Evolutionary conservation across 1,140 invertebrate genomes (phyloP).

Genomic region (Coenobita brevimanus): DNA sequence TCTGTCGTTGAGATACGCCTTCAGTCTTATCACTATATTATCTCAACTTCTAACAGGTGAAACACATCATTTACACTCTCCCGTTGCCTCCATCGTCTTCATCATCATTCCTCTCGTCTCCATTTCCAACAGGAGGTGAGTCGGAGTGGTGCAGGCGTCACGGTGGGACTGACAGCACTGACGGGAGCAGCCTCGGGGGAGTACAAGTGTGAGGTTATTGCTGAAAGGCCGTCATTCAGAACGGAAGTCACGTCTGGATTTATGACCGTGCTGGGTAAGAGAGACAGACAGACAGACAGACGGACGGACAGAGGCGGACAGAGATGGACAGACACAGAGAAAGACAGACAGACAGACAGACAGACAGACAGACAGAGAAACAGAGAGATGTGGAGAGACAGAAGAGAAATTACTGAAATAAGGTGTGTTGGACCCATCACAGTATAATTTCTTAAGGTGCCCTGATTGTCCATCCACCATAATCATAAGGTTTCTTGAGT

Average conservation of each 20-base stretch:
- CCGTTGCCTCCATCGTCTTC: no score
- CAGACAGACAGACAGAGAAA: background rate
- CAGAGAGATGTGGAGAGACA: no score
- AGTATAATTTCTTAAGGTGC: no score
- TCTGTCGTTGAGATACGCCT: no score
- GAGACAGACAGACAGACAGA: no score
- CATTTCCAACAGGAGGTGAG: background rate
- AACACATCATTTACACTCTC: no score
- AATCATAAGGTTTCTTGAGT: no score
- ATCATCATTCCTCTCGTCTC: no score
- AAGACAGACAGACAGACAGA: slow-evolving; percentile 10
- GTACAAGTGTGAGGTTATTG: slow-evolving; percentile 47
- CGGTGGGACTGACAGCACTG: background rate
- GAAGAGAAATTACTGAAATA: background rate
- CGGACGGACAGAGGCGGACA: background rate
- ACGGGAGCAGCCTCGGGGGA: background rate
- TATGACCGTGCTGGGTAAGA: slow-evolving; percentile 13
- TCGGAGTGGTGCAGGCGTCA: background rate
- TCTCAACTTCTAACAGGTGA: no score
- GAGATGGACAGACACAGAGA: background rate
- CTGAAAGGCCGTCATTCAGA: slow-evolving; percentile 33
- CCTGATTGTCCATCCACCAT: no score
- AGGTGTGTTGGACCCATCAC: background rate
- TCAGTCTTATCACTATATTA: no score
- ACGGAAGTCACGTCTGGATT: background rate